A percentile compares a stretch with the other conserved stretches of the same genome.
phyloP scores from a whole-genome alignment of 2,888 invertebrate genomes.

The Emmelina monodactyla region DNA sequence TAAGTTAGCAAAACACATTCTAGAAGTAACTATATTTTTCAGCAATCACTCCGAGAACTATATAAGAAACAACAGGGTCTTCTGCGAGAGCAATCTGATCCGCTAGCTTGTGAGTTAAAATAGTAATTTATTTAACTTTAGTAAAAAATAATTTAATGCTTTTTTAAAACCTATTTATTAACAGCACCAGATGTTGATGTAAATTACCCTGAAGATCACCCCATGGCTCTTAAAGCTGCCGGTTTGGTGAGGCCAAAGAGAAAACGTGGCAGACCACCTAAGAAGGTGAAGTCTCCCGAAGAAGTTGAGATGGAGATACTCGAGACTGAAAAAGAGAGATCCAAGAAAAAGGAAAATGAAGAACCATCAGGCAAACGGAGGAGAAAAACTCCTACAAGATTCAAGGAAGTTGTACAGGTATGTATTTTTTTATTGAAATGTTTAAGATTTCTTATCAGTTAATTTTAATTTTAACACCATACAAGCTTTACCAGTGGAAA shows the following conservation, averaged over 20 bases:
- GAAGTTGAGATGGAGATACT: slow-evolving; percentile 30
- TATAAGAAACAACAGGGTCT: neutral
- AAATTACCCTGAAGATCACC: slow-evolving; percentile 71
- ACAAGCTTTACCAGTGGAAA: too few relatives aligned
- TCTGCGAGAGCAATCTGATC: neutral
- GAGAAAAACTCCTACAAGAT: slow-evolving; percentile 71
- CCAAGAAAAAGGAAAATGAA: slow-evolving; percentile 23
- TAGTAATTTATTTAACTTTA: too few relatives aligned
- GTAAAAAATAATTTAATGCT: too few relatives aligned
- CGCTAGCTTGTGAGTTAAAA: too few relatives aligned
- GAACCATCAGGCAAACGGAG: slow-evolving; percentile 68
- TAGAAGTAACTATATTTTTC: too few relatives aligned
- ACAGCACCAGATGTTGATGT: too few relatives aligned
- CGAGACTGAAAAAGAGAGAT: slow-evolving; percentile 22
- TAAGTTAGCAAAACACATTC: neutral
- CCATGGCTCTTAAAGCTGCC: slow-evolving; percentile 68
- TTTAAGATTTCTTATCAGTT: neutral
- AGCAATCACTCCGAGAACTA: neutral
- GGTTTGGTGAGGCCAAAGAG: slow-evolving; percentile 72
- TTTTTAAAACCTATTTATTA: too few relatives aligned
- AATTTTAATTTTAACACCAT: neutral
- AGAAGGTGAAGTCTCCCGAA: slow-evolving; percentile 50
- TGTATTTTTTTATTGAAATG: slow-evolving; percentile 2
- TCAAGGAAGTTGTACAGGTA: slow-evolving; percentile 69
- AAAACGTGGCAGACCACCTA: slow-evolving; percentile 76